Evolutionary conservation across 2,888 invertebrate genomes (phyloP).

Genomic region (Clistopyga incitator): DNA sequence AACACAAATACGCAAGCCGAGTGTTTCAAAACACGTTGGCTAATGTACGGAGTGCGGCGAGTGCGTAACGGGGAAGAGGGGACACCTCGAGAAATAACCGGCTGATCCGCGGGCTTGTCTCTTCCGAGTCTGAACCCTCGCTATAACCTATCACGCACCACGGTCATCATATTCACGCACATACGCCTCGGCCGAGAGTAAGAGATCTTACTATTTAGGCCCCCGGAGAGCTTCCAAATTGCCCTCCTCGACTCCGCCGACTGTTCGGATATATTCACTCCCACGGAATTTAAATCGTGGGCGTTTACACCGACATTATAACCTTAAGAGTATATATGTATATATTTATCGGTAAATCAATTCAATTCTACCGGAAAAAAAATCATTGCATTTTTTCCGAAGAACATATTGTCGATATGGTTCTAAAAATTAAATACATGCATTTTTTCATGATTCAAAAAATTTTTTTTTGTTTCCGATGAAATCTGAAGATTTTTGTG

Average conservation of each 20-base stretch:
- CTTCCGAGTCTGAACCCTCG: slow-evolving; percentile 29
- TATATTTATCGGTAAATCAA: not conserved
- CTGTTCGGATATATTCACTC: slow-evolving; percentile 1
- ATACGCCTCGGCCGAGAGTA: slow-evolving; percentile 18
- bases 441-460: no score
- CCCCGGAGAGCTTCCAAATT: slow-evolving; percentile 21
- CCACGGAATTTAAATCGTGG: slow-evolving; percentile 29
- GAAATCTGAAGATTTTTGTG: no score
- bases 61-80: slow-evolving; percentile 39
- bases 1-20: slow-evolving; percentile 82
- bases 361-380: not conserved
- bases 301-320: slow-evolving; percentile 11
- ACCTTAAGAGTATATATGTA: not conserved
- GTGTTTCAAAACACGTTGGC: slow-evolving; percentile 84
- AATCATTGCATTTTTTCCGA: no score
- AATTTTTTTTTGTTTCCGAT: no score
- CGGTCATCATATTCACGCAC: slow-evolving; percentile 50
- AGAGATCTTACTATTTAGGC: slow-evolving; percentile 36
- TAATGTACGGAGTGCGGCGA: slow-evolving; percentile 78
- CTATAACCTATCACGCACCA: slow-evolving; percentile 1
- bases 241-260: not conserved
- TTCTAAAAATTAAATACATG: no score
- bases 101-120: slow-evolving; percentile 45
- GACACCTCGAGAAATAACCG: slow-evolving; percentile 60
- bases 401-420: no score